Evolutionary conservation across 1,140 invertebrate species (phyloP), one percentile per base, ranked within the genome.

Genomic region (Matsumurasca onukii): DNA sequence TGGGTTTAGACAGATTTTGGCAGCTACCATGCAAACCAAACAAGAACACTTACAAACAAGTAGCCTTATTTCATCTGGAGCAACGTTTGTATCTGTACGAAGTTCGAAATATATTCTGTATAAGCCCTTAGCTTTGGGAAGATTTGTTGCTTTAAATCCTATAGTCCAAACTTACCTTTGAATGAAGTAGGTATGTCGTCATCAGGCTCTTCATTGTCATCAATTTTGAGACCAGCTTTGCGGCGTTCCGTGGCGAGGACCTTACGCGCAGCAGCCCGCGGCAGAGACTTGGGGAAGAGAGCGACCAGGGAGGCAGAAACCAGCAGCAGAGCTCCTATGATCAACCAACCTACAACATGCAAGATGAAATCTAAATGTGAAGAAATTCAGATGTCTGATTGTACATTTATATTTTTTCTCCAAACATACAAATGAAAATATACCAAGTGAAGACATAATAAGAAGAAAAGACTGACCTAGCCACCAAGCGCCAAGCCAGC

Each of bases 271-370:
- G 77, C 74, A 2, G 81, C 81, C 69, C 78, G 79, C 20, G 85
- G 81, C 62, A 87, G 72, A 5, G 80, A 77, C 71, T 79, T 81
- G n/a, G 86, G 86, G 72, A 88, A 88, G 34, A 86, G 74, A 0
- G 82, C 80, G 57, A 88, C 74, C 25, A 86, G 29, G 15, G 81
- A 76, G 1, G 84, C 82, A 1, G 79, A 77, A 31, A 87, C 66
- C 20, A 86, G 78, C 12, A 86, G 78, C 0, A 84, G 59, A 1
- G 78, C 74, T 0, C 82, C 83, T 34, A 88, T 76, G 24, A 86
- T 75, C 0, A 87, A 79, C 87, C 81, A 91, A 51, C 88, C 89
- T 67, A 80, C 88, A 89, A 22, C 86, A 84, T 1, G 87, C 17
- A 45, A 45, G 34, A 45, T 45, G 9, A 45, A 12, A 45, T 45